These are phyloP conservation scores for Zele albiditarsus DNA, from an alignment of 2,888 invertebrate species.

Conservation along the genomic window DNA sequence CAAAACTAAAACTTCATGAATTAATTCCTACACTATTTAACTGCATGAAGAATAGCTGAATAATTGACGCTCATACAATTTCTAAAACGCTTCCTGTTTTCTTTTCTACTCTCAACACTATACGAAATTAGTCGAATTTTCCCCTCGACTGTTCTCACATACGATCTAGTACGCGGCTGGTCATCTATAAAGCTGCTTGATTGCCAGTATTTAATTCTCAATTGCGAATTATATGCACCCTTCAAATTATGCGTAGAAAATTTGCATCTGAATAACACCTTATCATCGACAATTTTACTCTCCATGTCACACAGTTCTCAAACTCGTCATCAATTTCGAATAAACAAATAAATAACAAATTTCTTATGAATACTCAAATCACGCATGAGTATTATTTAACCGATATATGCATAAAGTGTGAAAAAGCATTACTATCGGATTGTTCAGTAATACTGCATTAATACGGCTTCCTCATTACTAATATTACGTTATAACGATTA, in stretches of 20 bases:
- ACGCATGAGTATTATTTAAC: background rate
- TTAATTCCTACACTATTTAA: too few species aligned
- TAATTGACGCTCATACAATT: too few species aligned
- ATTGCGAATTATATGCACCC: conserved; percentile 15
- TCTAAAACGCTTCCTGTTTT: too few species aligned
- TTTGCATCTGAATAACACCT: conserved; percentile 1
- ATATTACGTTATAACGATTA: conserved; percentile 23
- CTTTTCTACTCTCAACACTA: too few species aligned
- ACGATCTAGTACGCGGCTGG: background rate
- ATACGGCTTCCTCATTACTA: conserved; percentile 20
- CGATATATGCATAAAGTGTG: background rate
- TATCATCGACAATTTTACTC: background rate
- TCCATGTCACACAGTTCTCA: background rate
- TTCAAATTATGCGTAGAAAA: background rate
- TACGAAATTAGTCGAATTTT: too few species aligned
- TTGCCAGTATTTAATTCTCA: conserved; percentile 18
- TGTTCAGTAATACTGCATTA: conserved; percentile 23
- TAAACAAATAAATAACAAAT: background rate
- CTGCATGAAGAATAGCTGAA: too few species aligned
- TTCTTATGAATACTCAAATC: background rate
- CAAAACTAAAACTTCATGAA: too few species aligned
- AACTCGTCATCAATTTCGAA: too few species aligned
- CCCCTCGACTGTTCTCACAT: too few species aligned
- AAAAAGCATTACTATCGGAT: conserved; percentile 13
- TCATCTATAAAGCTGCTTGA: background rate